Evolutionary conservation across 2,888 invertebrate genomes (phyloP), one percentile per base, ranked within the genome.

Genomic region (Apodemia hepburni): DNA sequence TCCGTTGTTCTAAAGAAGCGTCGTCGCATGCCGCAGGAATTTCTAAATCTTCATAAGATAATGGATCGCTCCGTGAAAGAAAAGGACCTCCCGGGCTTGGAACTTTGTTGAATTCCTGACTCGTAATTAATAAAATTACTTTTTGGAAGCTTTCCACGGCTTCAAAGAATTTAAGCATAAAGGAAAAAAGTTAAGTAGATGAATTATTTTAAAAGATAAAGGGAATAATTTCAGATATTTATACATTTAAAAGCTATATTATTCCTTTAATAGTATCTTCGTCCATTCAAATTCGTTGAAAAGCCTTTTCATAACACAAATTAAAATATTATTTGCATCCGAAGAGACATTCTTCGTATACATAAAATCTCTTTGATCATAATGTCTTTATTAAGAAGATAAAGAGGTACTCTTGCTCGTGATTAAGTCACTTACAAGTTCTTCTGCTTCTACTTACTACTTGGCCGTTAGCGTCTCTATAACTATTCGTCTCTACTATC

Each of bases 91-190:
- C 79, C 81, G 78, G 80, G 79, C 85, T 81, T 76, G 85, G 85
- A 89, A 89, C 89, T 89, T 89, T 84, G 87, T 85, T 85, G 89
- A 89, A 89, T 91, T 90, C 88, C 83, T 89, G 89, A 88, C 90
- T 89, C 85, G 90, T 91, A 91, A 91, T 91, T 91, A 91, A 91
- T 91, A 91, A 91, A 91, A 91, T 91, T 90, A 90, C 91, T 89
- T 91, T 89, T 90, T 88, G 89, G 90, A 81, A 88, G 90, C 89
- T 87, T 87, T 89, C 83, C 83, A 78, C 86, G 84, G 88, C 91
- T 90, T 91, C 88, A 91, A 91, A 91, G 90, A 88, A 89, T 88
- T 89, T 84, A 81, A 84, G 82, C 85, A 89, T 87, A 88, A 91
- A 90, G 81, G 87, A 88, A 91, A 83, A 86, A 91, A 87, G 88